A percentile compares a stretch with the other conserved stretches of the same genome.
Evolutionary conservation across 2,888 invertebrate species (phyloP).

Genomic region (Encarsia formosa): DNA sequence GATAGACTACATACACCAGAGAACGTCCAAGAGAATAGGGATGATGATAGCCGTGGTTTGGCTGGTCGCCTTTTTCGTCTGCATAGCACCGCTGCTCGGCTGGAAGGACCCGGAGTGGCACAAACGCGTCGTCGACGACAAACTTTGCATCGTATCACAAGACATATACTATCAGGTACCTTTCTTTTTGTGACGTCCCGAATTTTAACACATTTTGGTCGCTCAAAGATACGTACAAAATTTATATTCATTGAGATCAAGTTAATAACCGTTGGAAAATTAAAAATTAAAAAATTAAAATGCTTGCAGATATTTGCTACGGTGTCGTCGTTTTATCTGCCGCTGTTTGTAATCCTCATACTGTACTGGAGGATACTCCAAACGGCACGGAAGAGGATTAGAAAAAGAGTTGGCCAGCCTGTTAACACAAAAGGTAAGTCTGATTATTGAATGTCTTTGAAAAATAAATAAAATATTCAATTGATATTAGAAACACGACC

Average conservation of each 20-base stretch:
- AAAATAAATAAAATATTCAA: too few relatives aligned
- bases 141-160: slow-evolving; percentile 77
- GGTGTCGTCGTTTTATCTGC: slow-evolving; percentile 86
- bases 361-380: slow-evolving; percentile 89
- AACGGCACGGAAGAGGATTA: slow-evolving; percentile 81
- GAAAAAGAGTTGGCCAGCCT: slow-evolving; percentile 60
- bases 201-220: too few relatives aligned
- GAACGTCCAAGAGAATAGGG: slow-evolving; percentile 72
- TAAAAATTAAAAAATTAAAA: too few relatives aligned
- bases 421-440: slow-evolving; percentile 32
- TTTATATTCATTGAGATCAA: too few relatives aligned
- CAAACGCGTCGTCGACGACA: slow-evolving; percentile 59
- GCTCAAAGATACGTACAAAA: too few relatives aligned
- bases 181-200: too few relatives aligned
- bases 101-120: slow-evolving; percentile 71
- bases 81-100: slow-evolving; percentile 81
- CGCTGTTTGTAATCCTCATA: slow-evolving; percentile 79
- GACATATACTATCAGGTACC: slow-evolving; percentile 63
- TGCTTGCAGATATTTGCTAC: slow-evolving; percentile 92
- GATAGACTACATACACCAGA: slow-evolving; percentile 82
- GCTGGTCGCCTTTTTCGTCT: slow-evolving; percentile 78
- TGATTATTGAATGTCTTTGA: too few relatives aligned
- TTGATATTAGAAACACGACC: slow-evolving; percentile 38
- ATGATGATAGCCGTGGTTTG: slow-evolving; percentile 81
- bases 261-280: too few relatives aligned